These are phyloP conservation scores for Tanytarsus gracilentus DNA, from an alignment of 2,888 invertebrate species.

Conservation along the genomic window DNA sequence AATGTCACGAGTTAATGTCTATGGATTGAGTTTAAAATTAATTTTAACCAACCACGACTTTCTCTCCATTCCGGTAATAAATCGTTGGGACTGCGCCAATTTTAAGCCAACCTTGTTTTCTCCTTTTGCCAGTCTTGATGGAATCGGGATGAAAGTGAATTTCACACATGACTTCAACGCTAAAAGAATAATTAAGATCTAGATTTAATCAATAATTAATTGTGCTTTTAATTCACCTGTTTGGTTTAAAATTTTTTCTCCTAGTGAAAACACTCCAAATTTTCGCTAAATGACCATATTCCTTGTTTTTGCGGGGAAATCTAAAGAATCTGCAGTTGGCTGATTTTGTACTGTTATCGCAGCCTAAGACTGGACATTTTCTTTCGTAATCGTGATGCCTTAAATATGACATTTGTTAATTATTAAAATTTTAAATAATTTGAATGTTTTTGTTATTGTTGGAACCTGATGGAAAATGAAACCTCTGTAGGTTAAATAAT, in stretches of 20 bases:
- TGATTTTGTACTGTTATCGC: neutral
- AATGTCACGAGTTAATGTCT: neutral
- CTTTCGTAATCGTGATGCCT: too few species aligned
- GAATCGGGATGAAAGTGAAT: neutral
- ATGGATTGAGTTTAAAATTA: neutral
- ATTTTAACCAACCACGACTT: neutral
- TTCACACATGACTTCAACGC: neutral
- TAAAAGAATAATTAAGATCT: too few species aligned
- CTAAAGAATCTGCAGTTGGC: neutral
- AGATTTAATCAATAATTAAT: too few species aligned
- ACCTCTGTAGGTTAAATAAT: too few species aligned
- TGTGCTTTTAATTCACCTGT: too few species aligned
- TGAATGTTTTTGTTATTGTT: too few species aligned
- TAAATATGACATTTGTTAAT: too few species aligned
- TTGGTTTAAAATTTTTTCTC: neutral
- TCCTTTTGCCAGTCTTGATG: neutral
- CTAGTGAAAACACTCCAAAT: neutral
- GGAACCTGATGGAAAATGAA: too few species aligned
- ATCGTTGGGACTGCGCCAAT: constrained; percentile 12
- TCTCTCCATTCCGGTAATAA: constrained; percentile 2
- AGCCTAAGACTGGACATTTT: neutral
- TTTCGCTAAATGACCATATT: neutral
- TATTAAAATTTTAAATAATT: too few species aligned
- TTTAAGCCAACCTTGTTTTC: neutral
- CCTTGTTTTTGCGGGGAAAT: neutral